Percentiles rank a stretch among this genome's conserved stretches.
Evolutionary conservation across 2,888 invertebrate genomes (phyloP).

Genomic region (Sesamia inferens): DNA sequence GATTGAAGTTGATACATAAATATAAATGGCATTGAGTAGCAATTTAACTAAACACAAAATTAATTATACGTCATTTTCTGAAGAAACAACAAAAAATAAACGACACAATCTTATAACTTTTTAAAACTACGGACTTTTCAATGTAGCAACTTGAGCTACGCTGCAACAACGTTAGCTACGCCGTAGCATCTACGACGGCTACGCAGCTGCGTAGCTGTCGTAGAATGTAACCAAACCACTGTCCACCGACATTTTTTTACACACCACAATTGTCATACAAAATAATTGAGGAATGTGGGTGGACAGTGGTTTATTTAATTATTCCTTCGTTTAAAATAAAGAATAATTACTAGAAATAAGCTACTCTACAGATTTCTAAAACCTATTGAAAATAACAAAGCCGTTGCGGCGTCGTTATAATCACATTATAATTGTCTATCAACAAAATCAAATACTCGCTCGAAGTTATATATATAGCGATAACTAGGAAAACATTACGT

Average conservation of each 20-base stretch:
- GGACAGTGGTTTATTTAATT: too few species aligned
- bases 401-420: conserved; percentile 10
- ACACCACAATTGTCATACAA: too few species aligned
- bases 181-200: conserved; percentile 10
- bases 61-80: neutral
- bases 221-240: neutral
- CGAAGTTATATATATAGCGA: conserved; percentile 5
- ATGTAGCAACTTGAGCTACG: neutral
- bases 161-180: conserved; percentile 15
- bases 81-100: neutral
- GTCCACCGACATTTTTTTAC: neutral
- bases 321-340: neutral
- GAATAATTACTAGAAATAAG: neutral
- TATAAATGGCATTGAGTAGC: conserved; percentile 1
- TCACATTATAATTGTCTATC: conserved; percentile 21
- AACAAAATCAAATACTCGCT: neutral
- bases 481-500: conserved; percentile 2
- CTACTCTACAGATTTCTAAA: conserved; percentile 28
- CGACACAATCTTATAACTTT: too few species aligned
- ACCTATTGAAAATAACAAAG: conserved; percentile 18
- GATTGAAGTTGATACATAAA: conserved; percentile 19
- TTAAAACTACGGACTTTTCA: neutral
- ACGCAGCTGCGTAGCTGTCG: neutral
- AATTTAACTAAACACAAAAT: neutral
- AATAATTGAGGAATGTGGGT: too few species aligned